Evolutionary conservation across 2,113 vertebrate genomes (phyloP), one percentile per base, ranked within the genome.

Genomic region (Apodemus speciosus): DNA sequence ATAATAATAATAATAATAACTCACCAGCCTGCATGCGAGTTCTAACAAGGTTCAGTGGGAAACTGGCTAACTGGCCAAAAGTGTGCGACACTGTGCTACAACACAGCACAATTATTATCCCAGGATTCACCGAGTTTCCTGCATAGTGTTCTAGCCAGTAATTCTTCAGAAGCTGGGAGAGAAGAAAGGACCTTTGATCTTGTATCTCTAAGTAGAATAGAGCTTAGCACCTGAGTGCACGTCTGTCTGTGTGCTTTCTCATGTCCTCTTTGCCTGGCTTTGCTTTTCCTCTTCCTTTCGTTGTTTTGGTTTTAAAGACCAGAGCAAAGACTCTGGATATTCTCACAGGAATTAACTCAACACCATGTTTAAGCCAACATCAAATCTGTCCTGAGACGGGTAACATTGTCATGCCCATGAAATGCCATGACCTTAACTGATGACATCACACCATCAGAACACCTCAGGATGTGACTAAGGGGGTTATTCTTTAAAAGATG

Each of bases 1-100:
- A 18, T 16, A 62, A 58, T 30, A 64, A 62, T 27, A 23, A 27
- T 27, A 62, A 62, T 27, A 64, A 30, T 23, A 35, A 90, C 97
- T 97, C 97, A 99, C 99, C 99, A 79, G 98, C 98, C 96, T 99
- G 99, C 99, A 99, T 99, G 85, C 98, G 98, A 66, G 99, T 99
- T 96, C 99, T 98, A 90, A 99, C 85, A 3, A 99, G 98, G 69
- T 98, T 98, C 1, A 99, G 98, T 21, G 99, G 99, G 94, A 99
- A 99, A 93, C 99, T 99, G 95, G 98, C 98, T 75, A 99, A 94
- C 97, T 99, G 99, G 40, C 99, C 99, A 56, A 99, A 99, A 0
- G 98, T 99, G 93, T 99, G 99, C 20, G 99, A 99, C 79, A 98
- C 49, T 0, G 99, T 99, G 62, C 99, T 99, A 64, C 99, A 99